Base-by-base conservation (phyloP, 2,888 invertebrate species). In the Arrhopalites spinosus region DNA sequence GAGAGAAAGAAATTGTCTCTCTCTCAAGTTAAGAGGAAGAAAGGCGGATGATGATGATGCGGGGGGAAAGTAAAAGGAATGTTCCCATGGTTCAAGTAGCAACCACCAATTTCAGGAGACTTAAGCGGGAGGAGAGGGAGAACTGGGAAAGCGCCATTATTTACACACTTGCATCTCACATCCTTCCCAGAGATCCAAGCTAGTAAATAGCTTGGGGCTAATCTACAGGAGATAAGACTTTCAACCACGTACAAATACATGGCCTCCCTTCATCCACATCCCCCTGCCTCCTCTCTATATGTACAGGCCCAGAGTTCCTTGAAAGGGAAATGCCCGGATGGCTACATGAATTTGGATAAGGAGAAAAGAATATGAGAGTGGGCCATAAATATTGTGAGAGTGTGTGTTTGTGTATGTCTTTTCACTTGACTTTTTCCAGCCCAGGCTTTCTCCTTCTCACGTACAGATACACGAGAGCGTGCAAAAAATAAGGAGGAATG, bases 381-480 rank as follows among this genome's bases (percentile, higher is more conserved):
- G 23, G 20, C 68, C 67, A 74, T 74, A 74, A 74, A 74, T 74
- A 74, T 74, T 67, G 11, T 36, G 36, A 36, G 11, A 36, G 36
- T 36, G 36, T 36, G 36, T 36, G 36, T 36, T 3, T 36, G 27
- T 67, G 30, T n/a, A n/a, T n/a, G n/a, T n/a, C n/a, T 67, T 47
- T 68, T 74, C 66, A 30, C 73, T 56, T 66, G 53, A 56, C 68
- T 68, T 68, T 23, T 68, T 27, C 47, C 45, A 68, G 23, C 25
- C 68, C 23, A 23, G 59, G n/a, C 50, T 17, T 17, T n/a, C n/a
- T 17, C 50, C 50, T 50, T 15, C 50, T 5, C 17, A 23, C 56
- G n/a, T n/a, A n/a, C n/a, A n/a, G n/a, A n/a, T n/a, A n/a, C n/a
- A n/a, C n/a, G n/a, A n/a, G n/a, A n/a, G n/a, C n/a, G n/a, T n/a